Percentiles rank a stretch among this genome's conserved stretches.
Conservation (phyloP, 1,140 invertebrate species). For the Drosophila kikkawai region DNA sequence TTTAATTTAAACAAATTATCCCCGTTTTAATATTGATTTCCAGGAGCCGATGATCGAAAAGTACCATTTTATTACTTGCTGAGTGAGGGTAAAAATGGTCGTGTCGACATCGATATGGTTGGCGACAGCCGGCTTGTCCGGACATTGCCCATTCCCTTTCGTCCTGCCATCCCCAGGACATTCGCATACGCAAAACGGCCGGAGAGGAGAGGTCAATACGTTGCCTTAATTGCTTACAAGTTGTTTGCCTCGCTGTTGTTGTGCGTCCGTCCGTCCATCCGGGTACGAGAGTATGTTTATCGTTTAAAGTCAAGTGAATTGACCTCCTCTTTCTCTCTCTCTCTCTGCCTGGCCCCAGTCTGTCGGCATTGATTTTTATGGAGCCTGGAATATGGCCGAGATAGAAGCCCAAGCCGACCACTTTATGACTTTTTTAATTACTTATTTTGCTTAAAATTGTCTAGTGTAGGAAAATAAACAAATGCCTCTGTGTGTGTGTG, state of each 20-base stretch:
- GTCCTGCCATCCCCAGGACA: conserved; percentile 12
- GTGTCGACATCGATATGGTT: conserved; percentile 53
- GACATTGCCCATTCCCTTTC: conserved; percentile 34
- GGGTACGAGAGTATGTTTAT: conserved; percentile 62
- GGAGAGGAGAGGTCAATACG: conserved; percentile 64
- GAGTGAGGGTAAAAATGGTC: conserved; percentile 43
- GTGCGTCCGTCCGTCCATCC: conserved; percentile 20
- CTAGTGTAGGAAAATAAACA: conserved; percentile 72
- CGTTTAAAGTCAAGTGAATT: conserved; percentile 73
- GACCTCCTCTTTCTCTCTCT: conserved; percentile 36
- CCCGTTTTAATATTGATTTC: conserved; percentile 21
- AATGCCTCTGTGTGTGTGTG: conserved; percentile 29
- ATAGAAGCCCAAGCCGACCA: conserved; percentile 43
- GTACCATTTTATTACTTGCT: conserved; percentile 14
- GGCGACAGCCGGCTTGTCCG: conserved; percentile 25
- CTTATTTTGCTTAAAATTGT: conserved; percentile 79
- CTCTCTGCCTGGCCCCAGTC: conserved; percentile 56
- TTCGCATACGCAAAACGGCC: conserved; percentile 36
- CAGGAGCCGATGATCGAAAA: conserved; percentile 23
- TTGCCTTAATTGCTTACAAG: conserved; percentile 80
- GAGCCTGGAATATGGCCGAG: conserved; percentile 27
- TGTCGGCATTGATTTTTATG: conserved; percentile 81
- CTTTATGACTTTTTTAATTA: conserved; percentile 83
- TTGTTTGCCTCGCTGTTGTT: conserved; percentile 65
- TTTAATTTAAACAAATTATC: conserved; percentile 5